These are phyloP conservation scores for Branchellion lobata DNA, from an alignment of 2,888 invertebrate genomes.

Conservation along the genomic window DNA sequence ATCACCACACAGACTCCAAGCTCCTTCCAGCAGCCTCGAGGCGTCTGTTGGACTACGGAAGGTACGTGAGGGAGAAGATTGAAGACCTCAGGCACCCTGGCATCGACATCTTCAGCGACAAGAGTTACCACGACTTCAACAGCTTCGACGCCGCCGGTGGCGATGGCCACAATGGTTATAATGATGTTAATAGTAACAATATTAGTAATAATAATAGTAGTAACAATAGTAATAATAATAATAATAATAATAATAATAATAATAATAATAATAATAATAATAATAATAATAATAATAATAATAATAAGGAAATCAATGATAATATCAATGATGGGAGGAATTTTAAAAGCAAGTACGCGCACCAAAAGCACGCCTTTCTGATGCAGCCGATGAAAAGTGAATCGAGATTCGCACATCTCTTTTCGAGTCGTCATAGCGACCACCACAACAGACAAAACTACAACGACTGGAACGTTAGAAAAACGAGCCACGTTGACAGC, in stretches of 20 bases:
- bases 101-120: constrained; percentile 7
- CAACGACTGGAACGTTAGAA: not conserved
- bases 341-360: constrained; percentile 9
- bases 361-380: constrained; percentile 12
- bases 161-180: not conserved
- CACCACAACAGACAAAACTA: not conserved
- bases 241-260: not conserved
- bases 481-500: not conserved
- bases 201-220: not conserved
- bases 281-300: too few relatives aligned
- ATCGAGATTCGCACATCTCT: not conserved
- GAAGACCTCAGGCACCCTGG: not conserved
- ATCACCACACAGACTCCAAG: not conserved
- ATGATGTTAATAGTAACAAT: not conserved
- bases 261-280: too few relatives aligned
- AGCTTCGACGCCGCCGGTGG: not conserved
- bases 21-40: not conserved
- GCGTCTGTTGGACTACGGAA: not conserved
- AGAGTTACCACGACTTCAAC: constrained; percentile 8
- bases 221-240: not conserved
- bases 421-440: constrained; percentile 1
- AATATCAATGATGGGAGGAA: not conserved
- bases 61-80: not conserved
- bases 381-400: constrained; percentile 1
- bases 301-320: not conserved